phyloP scores from a whole-genome alignment of 1,140 invertebrate genomes.

The Trichoplusia ni region DNA sequence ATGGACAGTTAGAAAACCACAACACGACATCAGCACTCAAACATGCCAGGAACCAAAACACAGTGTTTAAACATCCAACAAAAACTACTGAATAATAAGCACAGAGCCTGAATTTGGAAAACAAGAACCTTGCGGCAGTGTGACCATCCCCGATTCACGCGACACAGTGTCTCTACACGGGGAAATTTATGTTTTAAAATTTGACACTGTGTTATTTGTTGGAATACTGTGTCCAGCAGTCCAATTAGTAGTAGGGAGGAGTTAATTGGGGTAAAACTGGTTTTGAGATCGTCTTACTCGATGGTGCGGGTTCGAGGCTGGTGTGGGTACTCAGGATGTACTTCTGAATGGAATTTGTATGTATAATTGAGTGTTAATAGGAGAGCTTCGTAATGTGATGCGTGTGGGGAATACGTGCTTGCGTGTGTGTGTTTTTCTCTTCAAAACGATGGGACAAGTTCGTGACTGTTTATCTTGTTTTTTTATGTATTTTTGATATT shows the following conservation, averaged over 20 bases:
- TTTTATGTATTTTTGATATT: too few relatives aligned
- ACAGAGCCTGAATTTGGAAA: too few relatives aligned
- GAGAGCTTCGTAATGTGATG: conserved; percentile 8
- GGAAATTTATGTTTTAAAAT: background rate
- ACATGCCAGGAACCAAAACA: too few relatives aligned
- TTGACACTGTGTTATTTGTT: background rate
- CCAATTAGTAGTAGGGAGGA: conserved; percentile 26
- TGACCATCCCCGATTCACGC: too few relatives aligned
- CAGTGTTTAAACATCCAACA: too few relatives aligned
- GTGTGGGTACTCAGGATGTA: conserved; percentile 1
- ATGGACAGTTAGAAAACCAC: too few relatives aligned
- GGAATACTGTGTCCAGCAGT: conserved; percentile 16
- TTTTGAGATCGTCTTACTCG: conserved; percentile 1
- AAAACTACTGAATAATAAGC: too few relatives aligned
- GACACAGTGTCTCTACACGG: background rate
- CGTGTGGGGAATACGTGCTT: background rate
- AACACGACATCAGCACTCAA: too few relatives aligned
- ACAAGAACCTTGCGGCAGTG: too few relatives aligned
- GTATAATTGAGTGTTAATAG: conserved; percentile 26
- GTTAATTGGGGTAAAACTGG: conserved; percentile 27
- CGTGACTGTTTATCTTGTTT: too few relatives aligned
- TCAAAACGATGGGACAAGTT: too few relatives aligned
- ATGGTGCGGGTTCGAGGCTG: background rate
- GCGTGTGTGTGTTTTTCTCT: background rate
- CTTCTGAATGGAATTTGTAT: conserved; percentile 20